Evolutionary conservation across 2,888 invertebrate genomes (phyloP), one percentile per base, ranked within the genome.

Genomic region (Dasysyrphus albostriatus): DNA sequence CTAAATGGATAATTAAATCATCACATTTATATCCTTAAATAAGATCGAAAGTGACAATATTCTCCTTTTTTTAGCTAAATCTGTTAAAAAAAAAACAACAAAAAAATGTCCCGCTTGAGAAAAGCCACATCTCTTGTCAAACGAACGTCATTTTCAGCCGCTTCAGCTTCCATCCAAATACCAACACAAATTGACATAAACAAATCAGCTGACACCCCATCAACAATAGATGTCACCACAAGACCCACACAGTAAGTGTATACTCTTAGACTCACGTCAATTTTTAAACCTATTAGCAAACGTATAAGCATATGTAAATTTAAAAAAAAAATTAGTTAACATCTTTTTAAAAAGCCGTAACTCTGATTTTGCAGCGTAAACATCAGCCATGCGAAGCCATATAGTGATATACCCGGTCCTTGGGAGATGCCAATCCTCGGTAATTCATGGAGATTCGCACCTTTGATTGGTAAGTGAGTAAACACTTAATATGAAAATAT

Each of bases 381-480:
- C 77, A 84, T 70, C 65, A 39, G n/a, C 34, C 54, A 67, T n/a
- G 88, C 90, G 16, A 93, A 92, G 77, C 94, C 95, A 0, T 97
- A 96, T 91, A 92, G 94, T 67, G 94, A 94, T 82, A 95, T 97
- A 90, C 97, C 97, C 5, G 97, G 97, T 24, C 96, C 96, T 19
- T 95, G 93, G 92, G 95, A 95, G 67, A 91, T 96, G 90, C 96
- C 96, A 1, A 77, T 96, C 61, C 93, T 97, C 67, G 97, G 97
- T 75, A 97, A 97, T 91, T 95, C 96, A 5, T 97, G 97, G 97
- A 94, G 96, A 88, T 96, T 97, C 92, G 95, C 96, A 67, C 94
- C 95, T 7, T 89, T 94, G 78, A 94, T 95, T 89, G 95, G 95
- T 95, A 92, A 93, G 91, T 89, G 32, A 3, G 7, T 24, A 24